Evolutionary conservation across 2,888 invertebrate genomes (phyloP), one percentile per base, ranked within the genome.

Genomic region (Acrobasis consociella): DNA sequence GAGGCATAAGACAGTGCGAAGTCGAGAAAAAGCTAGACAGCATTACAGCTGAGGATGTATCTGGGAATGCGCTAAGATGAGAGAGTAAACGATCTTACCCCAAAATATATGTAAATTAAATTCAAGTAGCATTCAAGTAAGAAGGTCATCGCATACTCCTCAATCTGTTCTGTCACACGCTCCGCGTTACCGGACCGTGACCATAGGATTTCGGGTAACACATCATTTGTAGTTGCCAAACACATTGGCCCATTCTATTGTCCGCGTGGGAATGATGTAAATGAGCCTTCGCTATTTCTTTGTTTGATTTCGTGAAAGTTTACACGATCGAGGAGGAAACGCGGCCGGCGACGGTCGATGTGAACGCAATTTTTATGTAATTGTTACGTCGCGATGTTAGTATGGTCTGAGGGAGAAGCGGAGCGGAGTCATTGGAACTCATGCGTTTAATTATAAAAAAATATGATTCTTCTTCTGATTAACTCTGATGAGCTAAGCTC

Each of bases 301-400:
- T 91, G 91, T 91, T 91, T 91, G 91, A 91, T 91, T 90, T 91
- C 90, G 91, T 91, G 91, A 91, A 91, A 91, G 91, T 92, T 89
- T 89, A 91, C 90, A 89, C 91, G 91, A 91, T 90, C 87, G 91
- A 87, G 83, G 86, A 87, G 89, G 91, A 89, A 91, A 89, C 87
- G 85, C 87, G 87, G 87, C 78, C 85, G 87, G 69, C 86, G 83
- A 79, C 83, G 83, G 84, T 76, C 85, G 87, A 88, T 91, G 91
- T 89, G 91, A 91, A 90, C 91, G 89, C 83, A 82, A 87, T 90
- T 91, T 91, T 91, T 91, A 91, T 91, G 91, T 92, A 92, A 92
- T 92, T 91, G 90, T 91, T 92, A 89, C 90, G 88, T 89, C 84
- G 85, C 76, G 80, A 78, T 81, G 78, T 77, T 76, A 70, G 76